Conservation (phyloP, 2,888 invertebrate species). For the Amphipoea oculea region DNA sequence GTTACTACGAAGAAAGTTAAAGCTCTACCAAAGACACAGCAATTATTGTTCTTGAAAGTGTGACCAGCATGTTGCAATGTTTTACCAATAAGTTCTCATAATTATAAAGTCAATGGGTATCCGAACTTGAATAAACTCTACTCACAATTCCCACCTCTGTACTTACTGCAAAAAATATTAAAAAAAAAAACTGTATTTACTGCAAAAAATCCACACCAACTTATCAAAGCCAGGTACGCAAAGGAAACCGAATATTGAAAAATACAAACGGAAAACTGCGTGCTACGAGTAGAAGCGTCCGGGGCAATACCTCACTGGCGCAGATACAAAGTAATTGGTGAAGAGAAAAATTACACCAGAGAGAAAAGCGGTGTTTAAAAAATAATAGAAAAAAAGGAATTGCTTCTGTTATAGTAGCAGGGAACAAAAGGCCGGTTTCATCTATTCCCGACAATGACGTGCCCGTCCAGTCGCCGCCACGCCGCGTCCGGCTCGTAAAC, state of each 20-base stretch:
- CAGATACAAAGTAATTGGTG: constrained; percentile 84
- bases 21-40: neutral
- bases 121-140: neutral
- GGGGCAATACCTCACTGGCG: constrained; percentile 75
- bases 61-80: too few species aligned
- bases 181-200: too few species aligned
- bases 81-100: neutral
- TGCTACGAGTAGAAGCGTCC: constrained; percentile 61
- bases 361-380: constrained; percentile 78
- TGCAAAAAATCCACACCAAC: constrained; percentile 36
- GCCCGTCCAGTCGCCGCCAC: constrained; percentile 50
- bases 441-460: constrained; percentile 71
- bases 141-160: neutral
- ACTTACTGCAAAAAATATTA: constrained; percentile 37
- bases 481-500: constrained; percentile 36
- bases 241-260: constrained; percentile 74
- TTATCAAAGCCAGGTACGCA: constrained; percentile 48
- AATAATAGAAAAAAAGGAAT: constrained; percentile 74
- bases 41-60: constrained; percentile 6
- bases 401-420: constrained; percentile 75
- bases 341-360: constrained; percentile 81
- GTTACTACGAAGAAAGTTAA: neutral
- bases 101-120: neutral
- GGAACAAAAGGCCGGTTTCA: constrained; percentile 76
- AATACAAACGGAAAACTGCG: constrained; percentile 69